Base-by-base conservation (phyloP, 2,888 invertebrate species). In the Caenorhabditis drosophilae region DNA sequence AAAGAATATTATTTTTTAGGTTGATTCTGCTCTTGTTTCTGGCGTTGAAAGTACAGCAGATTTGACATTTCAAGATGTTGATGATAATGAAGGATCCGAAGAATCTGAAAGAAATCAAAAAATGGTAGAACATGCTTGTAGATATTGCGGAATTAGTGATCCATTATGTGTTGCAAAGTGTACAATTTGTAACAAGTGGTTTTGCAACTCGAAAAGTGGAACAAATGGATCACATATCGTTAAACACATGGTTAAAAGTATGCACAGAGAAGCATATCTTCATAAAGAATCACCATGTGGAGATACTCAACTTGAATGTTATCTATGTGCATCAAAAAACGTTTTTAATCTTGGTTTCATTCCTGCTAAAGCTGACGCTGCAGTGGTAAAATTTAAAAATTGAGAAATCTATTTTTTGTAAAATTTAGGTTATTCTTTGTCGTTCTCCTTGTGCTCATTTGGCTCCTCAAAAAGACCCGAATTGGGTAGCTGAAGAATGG, bases 311-410 rank as follows among this genome's bases (percentile, higher is more conserved):
- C 87, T 99, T 61, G 98, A 99, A 85, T 99, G 98, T 85, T 99
- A 98, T 86, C 94, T 95, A 38, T 99, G 98, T 85, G 97, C 95
- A 18, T 94, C 94, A 45, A 89, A 94, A 53, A 99, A 99, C 86
- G 95, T 98, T 0, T 98, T 99, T 86, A 92, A 97, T 35, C 88
- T 99, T 73, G 98, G 98, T 47, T 99, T 96, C 84, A 98, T 99
- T 82, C 98, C 98, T 0, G 97, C 98, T 25, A 97, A 97, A 86
- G 67, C 75, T 1, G 80, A 80, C 25, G 67, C 73, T 4, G 63
- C 80, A 11, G 76, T 80, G 9, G 78, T 80, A 34, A 86, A 23
- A 16, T 27, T 18, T 16, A 18, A 15, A 15, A 7, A 16, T n/a
- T 20, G 6, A 9, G 9, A 25, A 52, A 16, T 46, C 97, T 85